Evolutionary conservation across 2,797 vertebrate genomes (phyloP).

Genomic region (Valencia hispanica): DNA sequence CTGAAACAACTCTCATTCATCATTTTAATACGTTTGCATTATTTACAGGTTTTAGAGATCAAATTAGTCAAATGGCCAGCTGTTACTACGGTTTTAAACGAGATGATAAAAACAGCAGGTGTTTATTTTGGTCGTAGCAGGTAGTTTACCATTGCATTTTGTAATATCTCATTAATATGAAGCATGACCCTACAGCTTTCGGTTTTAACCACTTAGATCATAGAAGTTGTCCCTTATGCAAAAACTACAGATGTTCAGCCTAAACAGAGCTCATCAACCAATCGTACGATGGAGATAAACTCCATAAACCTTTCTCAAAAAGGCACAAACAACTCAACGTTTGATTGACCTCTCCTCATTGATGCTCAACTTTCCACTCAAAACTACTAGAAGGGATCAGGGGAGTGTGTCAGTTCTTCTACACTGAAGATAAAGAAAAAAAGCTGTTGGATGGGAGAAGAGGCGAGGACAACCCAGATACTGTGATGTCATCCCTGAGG

Average conservation of each 20-base stretch:
- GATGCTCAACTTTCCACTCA: slow-evolving; percentile 7
- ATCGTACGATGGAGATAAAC: neutral
- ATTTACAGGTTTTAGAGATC: neutral
- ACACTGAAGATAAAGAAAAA: slow-evolving; percentile 15
- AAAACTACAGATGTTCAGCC: neutral
- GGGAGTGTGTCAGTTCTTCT: slow-evolving; percentile 3
- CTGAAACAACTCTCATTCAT: slow-evolving; percentile 11
- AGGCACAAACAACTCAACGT: slow-evolving; percentile 62
- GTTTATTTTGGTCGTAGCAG: too few relatives aligned
- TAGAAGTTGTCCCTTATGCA: neutral
- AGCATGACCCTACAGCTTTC: neutral
- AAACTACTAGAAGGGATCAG: slow-evolving; percentile 8
- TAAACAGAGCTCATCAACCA: neutral
- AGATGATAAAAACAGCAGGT: neutral
- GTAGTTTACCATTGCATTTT: too few relatives aligned
- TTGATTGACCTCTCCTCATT: slow-evolving; percentile 48
- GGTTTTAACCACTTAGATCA: neutral
- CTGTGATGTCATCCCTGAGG: slow-evolving; percentile 35
- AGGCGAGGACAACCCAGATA: slow-evolving; percentile 10
- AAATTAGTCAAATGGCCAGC: neutral
- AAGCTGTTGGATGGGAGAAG: slow-evolving; percentile 6
- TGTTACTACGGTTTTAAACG: neutral
- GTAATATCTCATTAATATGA: neutral
- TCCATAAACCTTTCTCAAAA: slow-evolving; percentile 52
- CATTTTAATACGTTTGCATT: slow-evolving; percentile 7